Conservation (phyloP, 2,113 vertebrate genomes). For the Mungos mungo region DNA sequence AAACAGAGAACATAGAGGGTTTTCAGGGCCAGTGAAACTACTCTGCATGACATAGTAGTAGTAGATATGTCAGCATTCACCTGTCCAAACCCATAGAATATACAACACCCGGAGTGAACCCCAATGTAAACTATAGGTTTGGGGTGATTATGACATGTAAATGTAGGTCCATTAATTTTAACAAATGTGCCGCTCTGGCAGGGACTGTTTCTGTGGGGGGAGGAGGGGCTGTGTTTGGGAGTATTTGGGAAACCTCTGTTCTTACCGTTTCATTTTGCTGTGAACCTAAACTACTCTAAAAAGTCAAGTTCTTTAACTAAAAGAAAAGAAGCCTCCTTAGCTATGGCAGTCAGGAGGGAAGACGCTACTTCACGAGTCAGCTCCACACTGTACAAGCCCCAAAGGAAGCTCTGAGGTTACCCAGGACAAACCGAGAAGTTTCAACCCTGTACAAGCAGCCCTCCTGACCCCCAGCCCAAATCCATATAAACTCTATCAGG, state of each 20-base stretch:
- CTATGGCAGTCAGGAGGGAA: not conserved
- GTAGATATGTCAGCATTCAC: not conserved
- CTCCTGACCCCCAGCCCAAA: not conserved
- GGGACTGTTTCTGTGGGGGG: too few relatives aligned
- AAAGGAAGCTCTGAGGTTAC: not conserved
- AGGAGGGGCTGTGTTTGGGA: not conserved
- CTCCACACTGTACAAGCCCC: not conserved
- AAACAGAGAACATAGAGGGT: not conserved
- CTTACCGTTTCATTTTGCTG: not conserved
- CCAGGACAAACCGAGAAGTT: not conserved
- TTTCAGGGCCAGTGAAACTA: not conserved
- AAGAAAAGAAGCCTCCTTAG: not conserved
- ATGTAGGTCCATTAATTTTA: not conserved
- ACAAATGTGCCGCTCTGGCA: too few relatives aligned
- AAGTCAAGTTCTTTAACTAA: not conserved
- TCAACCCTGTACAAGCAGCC: not conserved
- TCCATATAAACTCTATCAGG: not conserved
- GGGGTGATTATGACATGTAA: not conserved
- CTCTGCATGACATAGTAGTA: not conserved
- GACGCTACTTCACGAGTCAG: not conserved
- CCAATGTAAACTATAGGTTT: not conserved
- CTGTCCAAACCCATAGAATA: not conserved
- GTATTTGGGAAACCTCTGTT: not conserved
- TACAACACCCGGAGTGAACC: not conserved
- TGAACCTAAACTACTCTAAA: not conserved